Evolutionary conservation across 35 echinoderm and acorn worm genomes (phyloP), one percentile per base, ranked within the genome.

Genomic region (Hemicentrotus pulcherrimus): DNA sequence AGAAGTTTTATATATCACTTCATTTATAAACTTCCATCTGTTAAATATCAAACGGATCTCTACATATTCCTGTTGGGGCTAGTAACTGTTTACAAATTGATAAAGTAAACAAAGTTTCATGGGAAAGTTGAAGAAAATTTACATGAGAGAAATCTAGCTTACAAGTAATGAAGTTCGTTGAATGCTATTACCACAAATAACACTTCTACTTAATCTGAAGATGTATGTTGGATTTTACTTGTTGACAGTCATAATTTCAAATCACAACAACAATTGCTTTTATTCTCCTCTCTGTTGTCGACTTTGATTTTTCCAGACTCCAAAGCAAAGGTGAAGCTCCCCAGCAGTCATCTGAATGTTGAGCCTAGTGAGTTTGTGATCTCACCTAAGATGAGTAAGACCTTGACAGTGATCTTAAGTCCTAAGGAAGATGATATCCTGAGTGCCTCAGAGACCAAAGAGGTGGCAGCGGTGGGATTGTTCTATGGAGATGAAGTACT

Each of bases 401-500:
- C 65, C 18, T 59, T 99, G 71, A 97, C 95, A n/a, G 86, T 99
- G n/a, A 95, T 95, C 24, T 95, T 97, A 59, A 87, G 86, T 16
- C 55, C 94, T 2, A 96, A 91, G 14, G 88, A 96, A 70, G 95
- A 50, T 41, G 98, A 99, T 32, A 61, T 86, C 47, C 91, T 31
- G 13, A 18, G 15, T 47, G 32, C 88, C 46, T 48, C 35, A 55
- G 15, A 86, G 95, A 31, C 96, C 96, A 10, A 95, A 94, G 16
- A 59, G 96, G 86, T 98, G 91, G 95, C 96, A 91, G 96, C 91
- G 0, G 94, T 99, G 70, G 98, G 96, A 32, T 94, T 99, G n/a
- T 97, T 98, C 88, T 99, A 97, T 86, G 98, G 98, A 61, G 98
- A 99, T 96, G 98, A 99, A 92, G 97, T 99, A 47, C 96, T 95